These are phyloP conservation scores for Psylliodes chrysocephalus DNA, from an alignment of 2,888 invertebrate species.

Conservation along the genomic window DNA sequence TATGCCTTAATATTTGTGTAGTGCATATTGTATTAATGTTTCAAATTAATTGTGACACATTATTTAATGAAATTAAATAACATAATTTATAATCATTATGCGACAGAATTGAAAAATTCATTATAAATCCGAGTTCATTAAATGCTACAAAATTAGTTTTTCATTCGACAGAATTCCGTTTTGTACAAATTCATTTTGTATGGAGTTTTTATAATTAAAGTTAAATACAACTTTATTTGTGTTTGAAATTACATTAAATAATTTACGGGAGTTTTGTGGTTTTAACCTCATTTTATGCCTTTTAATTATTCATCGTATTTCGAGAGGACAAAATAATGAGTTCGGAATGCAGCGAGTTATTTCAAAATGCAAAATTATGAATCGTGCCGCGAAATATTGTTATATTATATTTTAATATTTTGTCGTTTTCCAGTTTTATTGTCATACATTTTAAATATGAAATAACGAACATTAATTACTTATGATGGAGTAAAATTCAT, in stretches of 20 bases:
- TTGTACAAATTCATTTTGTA: conserved; percentile 40
- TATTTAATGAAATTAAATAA: no score
- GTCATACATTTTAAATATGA: conserved; percentile 7
- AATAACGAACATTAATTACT: conserved; percentile 7
- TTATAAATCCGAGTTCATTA: conserved; percentile 14
- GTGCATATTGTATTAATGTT: no score
- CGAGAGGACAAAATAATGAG: conserved; percentile 41
- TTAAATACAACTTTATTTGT: conserved; percentile 56
- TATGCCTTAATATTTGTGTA: no score
- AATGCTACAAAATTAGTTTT: conserved; percentile 32
- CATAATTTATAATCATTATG: neutral
- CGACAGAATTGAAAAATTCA: conserved; percentile 8
- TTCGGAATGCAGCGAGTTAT: conserved; percentile 35
- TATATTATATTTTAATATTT: conserved; percentile 7
- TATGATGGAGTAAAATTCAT: conserved; percentile 3
- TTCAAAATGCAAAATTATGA: conserved; percentile 36
- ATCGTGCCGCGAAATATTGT: conserved; percentile 6
- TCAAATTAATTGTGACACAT: no score
- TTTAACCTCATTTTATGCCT: conserved; percentile 43
- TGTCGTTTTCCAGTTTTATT: conserved; percentile 9
- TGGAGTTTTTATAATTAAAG: conserved; percentile 56
- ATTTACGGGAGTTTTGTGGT: conserved; percentile 43
- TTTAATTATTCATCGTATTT: conserved; percentile 46
- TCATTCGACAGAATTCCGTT: conserved; percentile 43
- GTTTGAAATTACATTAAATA: conserved; percentile 56